Evolutionary conservation across 2,888 invertebrate genomes (phyloP).

Genomic region (Pseudococcus longispinus): DNA sequence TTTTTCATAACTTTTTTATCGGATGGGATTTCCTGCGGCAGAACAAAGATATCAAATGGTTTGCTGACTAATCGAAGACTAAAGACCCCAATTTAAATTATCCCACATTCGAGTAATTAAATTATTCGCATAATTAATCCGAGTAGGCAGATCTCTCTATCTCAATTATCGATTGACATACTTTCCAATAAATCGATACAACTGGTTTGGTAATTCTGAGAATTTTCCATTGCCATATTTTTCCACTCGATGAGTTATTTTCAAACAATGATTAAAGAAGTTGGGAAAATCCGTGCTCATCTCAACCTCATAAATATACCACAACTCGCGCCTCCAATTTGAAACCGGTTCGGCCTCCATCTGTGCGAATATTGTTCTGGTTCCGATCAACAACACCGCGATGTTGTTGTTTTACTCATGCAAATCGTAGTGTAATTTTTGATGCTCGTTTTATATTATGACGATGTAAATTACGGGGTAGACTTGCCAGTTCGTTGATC

Average conservation of each 20-base stretch:
- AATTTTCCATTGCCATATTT: not conserved
- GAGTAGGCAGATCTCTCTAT: not conserved
- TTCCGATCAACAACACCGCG: not conserved
- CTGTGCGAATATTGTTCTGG: not conserved
- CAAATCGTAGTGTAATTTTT: not conserved
- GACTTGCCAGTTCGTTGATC: constrained; percentile 16
- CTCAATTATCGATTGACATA: not conserved
- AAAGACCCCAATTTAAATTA: not conserved
- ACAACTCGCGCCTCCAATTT: not conserved
- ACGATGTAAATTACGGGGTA: not conserved
- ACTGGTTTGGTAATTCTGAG: not conserved
- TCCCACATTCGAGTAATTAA: not conserved
- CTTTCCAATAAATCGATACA: not conserved
- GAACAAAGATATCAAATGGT: not conserved
- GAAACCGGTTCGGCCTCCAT: not conserved
- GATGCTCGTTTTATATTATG: not conserved
- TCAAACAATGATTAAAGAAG: not conserved
- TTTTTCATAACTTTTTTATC: constrained; percentile 48
- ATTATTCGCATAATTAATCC: not conserved
- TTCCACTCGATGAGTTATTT: not conserved
- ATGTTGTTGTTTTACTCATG: constrained; percentile 35
- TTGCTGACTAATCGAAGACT: not conserved
- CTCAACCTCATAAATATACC: not conserved
- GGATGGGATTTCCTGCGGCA: constrained; percentile 55
- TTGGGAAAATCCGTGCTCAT: constrained; percentile 28